Base-by-base conservation (phyloP, 92 coral and sea anemone genomes). In the Virgularia gustaviana region DNA sequence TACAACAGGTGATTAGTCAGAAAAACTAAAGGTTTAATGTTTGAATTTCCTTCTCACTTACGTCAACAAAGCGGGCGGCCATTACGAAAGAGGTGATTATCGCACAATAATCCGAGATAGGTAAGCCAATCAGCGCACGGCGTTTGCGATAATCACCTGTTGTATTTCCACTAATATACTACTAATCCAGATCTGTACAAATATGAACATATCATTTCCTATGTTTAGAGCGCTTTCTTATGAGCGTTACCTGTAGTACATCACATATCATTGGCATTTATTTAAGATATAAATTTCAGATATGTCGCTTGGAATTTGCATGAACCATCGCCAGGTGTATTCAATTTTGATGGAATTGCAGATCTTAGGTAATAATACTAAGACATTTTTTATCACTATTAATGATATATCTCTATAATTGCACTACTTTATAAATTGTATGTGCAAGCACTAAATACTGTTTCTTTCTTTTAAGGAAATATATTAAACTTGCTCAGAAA, bases 271-370 rank as follows among this genome's bases (percentile, higher is more conserved):
- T 0, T 23, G 12, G n/a, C 39, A 18, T 16, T 58, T 30, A 10
- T 12, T 61, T 5, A 16, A 20, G 28, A 24, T 42, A 24, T 28
- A 15, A 63, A 34, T 86, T 68, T 19, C 52, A 90, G 97, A 20
- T 90, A 83, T 78, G 79, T 90, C 35, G 84, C 97, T 36, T 90
- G 97, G 97, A 90, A 88, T 45, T 49, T 88, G 24, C 97, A 90
- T 63, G 95, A 90, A 81, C 89, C 87, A 71, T 65, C 85, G 8
- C 83, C 80, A 74, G 97, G 84, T 22, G 51, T 52, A 27, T 85
- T 90, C 36, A 83, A 78, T 47, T 88, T 90, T 83, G 73, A 78
- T 57, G 95, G 84, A 38, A 76, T 15, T 15, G 76, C 79, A 63
- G 89, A 90, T 49, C 74, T 90, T 31, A 72, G 84, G 97, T 90